These are phyloP conservation scores for Muschampia plurimacula DNA, from an alignment of 2,888 invertebrate genomes.

Conservation along the genomic window DNA sequence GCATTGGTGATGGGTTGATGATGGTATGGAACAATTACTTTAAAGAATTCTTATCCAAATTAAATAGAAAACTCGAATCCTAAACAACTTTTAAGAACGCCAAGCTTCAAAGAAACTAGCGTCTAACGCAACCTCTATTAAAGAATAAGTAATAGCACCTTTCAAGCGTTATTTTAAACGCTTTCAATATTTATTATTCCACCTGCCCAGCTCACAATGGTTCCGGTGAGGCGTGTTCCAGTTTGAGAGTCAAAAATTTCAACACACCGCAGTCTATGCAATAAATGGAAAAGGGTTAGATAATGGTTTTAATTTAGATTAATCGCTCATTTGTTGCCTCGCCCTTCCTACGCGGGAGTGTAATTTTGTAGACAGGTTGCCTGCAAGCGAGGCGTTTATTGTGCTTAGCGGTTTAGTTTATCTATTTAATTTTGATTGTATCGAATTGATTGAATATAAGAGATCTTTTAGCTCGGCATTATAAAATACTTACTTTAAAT, in stretches of 20 bases:
- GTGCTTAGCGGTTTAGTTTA: background rate
- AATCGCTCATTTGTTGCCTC: conserved; percentile 64
- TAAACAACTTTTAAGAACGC: background rate
- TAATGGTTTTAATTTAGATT: conserved; percentile 76
- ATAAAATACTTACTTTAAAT: no score
- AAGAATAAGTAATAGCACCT: conserved; percentile 17
- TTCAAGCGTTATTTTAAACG: conserved; percentile 12
- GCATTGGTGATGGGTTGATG: no score
- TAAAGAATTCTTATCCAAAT: no score
- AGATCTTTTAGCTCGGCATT: no score
- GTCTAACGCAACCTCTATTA: background rate
- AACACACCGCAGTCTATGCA: conserved; percentile 46
- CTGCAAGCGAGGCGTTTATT: background rate
- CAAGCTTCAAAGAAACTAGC: background rate
- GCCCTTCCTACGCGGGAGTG: conserved; percentile 56
- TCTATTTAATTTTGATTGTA: no score
- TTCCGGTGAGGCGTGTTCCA: conserved; percentile 26
- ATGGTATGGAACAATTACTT: no score
- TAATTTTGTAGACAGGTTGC: conserved; percentile 52
- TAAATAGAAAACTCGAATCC: background rate
- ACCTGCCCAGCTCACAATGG: conserved; percentile 32
- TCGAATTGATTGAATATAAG: no score
- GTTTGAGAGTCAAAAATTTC: conserved; percentile 38
- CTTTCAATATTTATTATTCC: conserved; percentile 33
- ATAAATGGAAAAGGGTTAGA: conserved; percentile 68